A percentile compares a stretch with the other conserved stretches of the same genome.
Conservation (phyloP, 2,113 vertebrate genomes). For the Poicephalus meyeri region DNA sequence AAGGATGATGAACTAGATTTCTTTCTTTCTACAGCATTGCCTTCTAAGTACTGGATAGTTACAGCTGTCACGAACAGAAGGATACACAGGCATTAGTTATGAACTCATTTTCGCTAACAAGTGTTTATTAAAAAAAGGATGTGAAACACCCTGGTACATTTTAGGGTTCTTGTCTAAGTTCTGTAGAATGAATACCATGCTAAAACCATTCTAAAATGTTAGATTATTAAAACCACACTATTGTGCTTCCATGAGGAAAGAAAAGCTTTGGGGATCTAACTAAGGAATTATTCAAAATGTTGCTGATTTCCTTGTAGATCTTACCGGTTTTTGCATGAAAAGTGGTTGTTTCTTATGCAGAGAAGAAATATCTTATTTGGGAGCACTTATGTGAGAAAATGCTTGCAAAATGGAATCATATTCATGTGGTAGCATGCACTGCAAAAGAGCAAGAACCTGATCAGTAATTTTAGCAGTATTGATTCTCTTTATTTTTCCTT, state of each 20-base stretch:
- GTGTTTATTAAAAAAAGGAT: not conserved
- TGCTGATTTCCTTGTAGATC: not conserved
- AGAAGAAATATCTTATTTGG: not conserved
- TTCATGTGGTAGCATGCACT: not conserved
- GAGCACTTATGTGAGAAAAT: not conserved
- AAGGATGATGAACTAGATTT: not conserved
- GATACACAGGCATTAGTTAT: not conserved
- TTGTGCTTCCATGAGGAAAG: not conserved
- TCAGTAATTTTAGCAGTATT: not conserved
- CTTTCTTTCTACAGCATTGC: not conserved
- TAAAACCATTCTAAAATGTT: not conserved
- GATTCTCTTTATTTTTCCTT: not conserved
- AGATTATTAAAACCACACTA: not conserved
- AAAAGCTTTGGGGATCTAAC: not conserved
- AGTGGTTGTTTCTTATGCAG: not conserved
- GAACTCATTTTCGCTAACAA: not conserved
- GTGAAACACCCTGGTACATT: not conserved
- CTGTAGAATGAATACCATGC: not conserved
- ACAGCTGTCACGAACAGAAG: not conserved
- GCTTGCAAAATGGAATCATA: not conserved
- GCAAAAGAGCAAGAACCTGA: not conserved
- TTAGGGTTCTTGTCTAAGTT: not conserved
- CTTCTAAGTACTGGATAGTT: not conserved
- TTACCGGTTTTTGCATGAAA: not conserved
- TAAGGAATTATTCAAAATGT: not conserved